Base-by-base conservation (phyloP, 1,140 invertebrate species). In the Cecropterus lyciades region DNA sequence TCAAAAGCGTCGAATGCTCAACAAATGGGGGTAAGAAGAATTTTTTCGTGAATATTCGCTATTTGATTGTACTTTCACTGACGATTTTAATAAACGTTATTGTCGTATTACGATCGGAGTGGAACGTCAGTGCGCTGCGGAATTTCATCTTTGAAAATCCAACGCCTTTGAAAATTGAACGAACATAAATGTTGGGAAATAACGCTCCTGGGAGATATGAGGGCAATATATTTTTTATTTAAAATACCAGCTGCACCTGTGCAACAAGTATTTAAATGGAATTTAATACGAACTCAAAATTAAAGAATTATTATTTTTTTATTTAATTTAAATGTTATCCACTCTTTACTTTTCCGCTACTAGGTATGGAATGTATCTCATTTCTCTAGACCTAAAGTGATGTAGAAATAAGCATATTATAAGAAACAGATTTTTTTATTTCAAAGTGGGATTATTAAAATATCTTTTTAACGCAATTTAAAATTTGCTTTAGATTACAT, bases 31-130 rank as follows among this genome's bases (percentile, higher is more conserved):
- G 59, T 49, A 53, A 48, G 60, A 42, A 42, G 62, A 57, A 69
- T 46, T 72, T 79, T 73, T 73, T 62, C 68, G 55, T 67, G 60
- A 73, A 70, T 67, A 70, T 69, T 62, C 69, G n/a, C 66, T 55
- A 49, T 77, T 72, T 70, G 74, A 79, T 79, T 79, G 77, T 74
- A 79, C 76, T 77, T 74, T 72, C 65, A 69, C 51, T 59, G 69
- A 46, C 51, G 69, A 67, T 72, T 79, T 73, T 65, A 79, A 68
- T 73, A 73, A 79, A 79, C 67, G 71, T 76, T 76, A 73, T 72
- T 72, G 70, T 77, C 74, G 69, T 67, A 65, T 69, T 71, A 46
- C 53, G 67, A 65, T 57, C 52, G 59, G 0, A 30, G 27, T 30
- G 27, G 27, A 67, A 48, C 64, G 56, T 59, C 63, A 73, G 67